Evolutionary conservation across 2,113 vertebrate species (phyloP).

Genomic region (Spea bombifrons): DNA sequence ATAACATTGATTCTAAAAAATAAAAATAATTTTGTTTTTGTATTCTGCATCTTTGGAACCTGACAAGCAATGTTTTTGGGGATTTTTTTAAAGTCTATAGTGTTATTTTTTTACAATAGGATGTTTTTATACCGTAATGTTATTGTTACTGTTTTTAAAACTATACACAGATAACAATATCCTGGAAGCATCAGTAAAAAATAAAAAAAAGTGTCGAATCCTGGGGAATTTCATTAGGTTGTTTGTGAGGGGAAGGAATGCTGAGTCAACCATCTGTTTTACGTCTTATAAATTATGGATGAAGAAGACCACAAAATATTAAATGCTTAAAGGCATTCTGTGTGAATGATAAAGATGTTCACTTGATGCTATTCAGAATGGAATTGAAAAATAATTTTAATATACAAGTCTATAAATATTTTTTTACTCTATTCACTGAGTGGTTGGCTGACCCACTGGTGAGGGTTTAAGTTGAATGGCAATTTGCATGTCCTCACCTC

Average conservation of each 20-base stretch:
- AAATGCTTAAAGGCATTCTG: constrained; percentile 17
- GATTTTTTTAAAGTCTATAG: too few relatives aligned
- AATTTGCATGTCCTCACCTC: too few relatives aligned
- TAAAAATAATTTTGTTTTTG: too few relatives aligned
- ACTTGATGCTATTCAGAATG: background rate
- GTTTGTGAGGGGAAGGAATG: constrained; percentile 24
- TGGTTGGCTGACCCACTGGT: too few relatives aligned
- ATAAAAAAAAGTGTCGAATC: constrained; percentile 13
- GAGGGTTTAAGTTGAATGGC: too few relatives aligned
- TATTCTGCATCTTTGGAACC: too few relatives aligned
- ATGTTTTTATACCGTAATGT: background rate
- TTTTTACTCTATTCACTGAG: too few relatives aligned
- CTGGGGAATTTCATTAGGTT: constrained; percentile 12
- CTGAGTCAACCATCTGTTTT: constrained; percentile 43
- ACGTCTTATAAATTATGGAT: constrained; percentile 42
- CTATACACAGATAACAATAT: background rate
- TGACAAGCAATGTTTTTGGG: too few relatives aligned
- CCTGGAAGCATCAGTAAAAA: background rate
- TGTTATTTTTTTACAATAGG: too few relatives aligned
- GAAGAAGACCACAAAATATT: constrained; percentile 21
- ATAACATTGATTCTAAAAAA: too few relatives aligned
- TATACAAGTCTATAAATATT: background rate
- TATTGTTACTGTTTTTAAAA: background rate
- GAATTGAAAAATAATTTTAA: background rate
- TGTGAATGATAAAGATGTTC: constrained; percentile 1